Base-by-base conservation (phyloP, 2,888 invertebrate genomes). In the Agrochola lychnidis region DNA sequence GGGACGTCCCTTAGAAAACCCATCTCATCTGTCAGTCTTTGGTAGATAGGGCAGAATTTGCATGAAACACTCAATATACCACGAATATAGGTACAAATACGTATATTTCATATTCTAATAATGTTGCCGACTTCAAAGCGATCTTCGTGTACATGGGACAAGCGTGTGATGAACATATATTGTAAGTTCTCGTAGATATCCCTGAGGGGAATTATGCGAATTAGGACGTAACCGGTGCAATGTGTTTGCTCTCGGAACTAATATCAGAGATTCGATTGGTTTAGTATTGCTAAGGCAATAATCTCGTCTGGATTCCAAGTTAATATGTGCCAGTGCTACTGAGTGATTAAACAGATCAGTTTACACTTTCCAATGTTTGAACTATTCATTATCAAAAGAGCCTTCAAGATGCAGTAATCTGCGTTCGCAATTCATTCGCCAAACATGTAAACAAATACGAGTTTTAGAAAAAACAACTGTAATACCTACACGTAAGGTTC, bases 21-120 rank as follows among this genome's bases (percentile, higher is more conserved):
- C 88, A 85, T 81, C 69, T 88, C 87, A 88, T 75, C 86, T 88
- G 88, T 88, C 88, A 85, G 76, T 48, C 81, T 76, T 88, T 62
- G 61, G 61, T 63, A 79, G 86, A 88, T 88, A 90, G 86, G 88
- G 85, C 83, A 76, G 78, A 88, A 91, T 92, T 92, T 91, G 88
- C 92, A 92, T 91, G 86, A 89, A 90, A 91, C 82, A 85, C 81
- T 87, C 86, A 76, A 88, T 86, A 82, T 77, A 76, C 68, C 70
- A 75, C 70, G 48, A 76, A 82, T 75, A 70, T 75, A 71, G 68
- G 70, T 82, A 81, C 42, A 61, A 74, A 78, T 77, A 75, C 64
- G 75, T 84, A 89, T 89, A 89, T 92, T 89, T 90, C 86, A 90
- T 90, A 91, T 92, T 92, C 89, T 90, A 91, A 91, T 90, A 91